These are phyloP conservation scores for Yasuhikotakia modesta DNA, from an alignment of 2,797 vertebrate species.

Conservation along the genomic window DNA sequence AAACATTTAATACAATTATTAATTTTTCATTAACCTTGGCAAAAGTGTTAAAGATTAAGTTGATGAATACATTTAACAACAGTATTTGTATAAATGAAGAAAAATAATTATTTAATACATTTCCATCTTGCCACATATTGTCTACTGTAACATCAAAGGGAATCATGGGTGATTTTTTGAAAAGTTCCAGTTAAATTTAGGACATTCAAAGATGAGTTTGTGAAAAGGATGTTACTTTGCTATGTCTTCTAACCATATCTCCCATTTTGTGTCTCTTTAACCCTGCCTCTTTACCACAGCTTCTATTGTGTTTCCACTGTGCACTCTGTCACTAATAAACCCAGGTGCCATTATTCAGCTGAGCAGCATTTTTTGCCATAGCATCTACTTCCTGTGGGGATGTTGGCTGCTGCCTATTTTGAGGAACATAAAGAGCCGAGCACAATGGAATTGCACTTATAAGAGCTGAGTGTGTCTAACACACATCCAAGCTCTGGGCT, in stretches of 20 bases:
- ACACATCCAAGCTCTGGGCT: conserved; percentile 49
- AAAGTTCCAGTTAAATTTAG: neutral
- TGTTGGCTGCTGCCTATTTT: conserved; percentile 28
- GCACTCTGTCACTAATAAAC: conserved; percentile 2
- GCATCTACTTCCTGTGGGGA: conserved; percentile 42
- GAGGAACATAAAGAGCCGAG: conserved; percentile 42
- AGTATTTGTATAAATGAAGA: too few relatives aligned
- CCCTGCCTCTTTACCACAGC: conserved; percentile 3
- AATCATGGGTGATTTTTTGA: too few relatives aligned
- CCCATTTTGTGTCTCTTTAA: conserved; percentile 8
- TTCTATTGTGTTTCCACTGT: conserved; percentile 14
- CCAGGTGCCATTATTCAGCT: conserved; percentile 41
- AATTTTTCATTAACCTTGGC: too few relatives aligned
- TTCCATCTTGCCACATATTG: too few relatives aligned
- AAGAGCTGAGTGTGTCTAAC: conserved; percentile 36
- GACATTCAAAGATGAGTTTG: neutral
- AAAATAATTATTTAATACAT: too few relatives aligned
- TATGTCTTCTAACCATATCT: neutral
- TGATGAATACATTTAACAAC: too few relatives aligned
- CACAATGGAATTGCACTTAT: conserved; percentile 46
- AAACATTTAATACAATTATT: too few relatives aligned
- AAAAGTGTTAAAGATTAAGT: too few relatives aligned
- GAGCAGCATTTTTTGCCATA: conserved; percentile 6
- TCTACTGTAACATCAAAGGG: too few relatives aligned
- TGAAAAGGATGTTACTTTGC: neutral